phyloP scores from a whole-genome alignment of 2,888 invertebrate species.

The Sylvicola fuscatus region DNA sequence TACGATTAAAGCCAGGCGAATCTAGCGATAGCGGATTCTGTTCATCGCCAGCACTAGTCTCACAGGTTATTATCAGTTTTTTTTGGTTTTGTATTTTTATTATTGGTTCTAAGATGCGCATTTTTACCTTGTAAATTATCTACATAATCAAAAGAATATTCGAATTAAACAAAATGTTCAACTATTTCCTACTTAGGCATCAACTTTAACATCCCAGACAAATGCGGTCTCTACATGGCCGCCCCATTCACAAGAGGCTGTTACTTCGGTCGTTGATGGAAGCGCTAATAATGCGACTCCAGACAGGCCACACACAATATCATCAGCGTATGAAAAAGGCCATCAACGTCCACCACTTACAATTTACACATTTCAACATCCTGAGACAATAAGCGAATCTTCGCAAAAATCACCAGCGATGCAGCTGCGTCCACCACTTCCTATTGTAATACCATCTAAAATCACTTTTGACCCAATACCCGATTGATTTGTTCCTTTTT shows the following conservation, averaged over 20 bases:
- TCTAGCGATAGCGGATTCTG: conserved; percentile 29
- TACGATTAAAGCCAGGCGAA: conserved; percentile 33
- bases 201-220: conserved; percentile 20
- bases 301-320: conserved; percentile 83
- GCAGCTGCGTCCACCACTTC: conserved; percentile 44
- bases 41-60: conserved; percentile 27
- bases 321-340: conserved; percentile 77
- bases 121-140: too few species aligned
- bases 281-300: conserved; percentile 27
- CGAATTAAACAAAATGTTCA: conserved; percentile 2
- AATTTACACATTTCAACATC: conserved; percentile 72
- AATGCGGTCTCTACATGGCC: conserved; percentile 27
- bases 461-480: conserved; percentile 5
- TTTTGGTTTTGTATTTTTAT: conserved; percentile 25
- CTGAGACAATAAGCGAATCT: conserved; percentile 31
- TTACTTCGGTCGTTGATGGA: conserved; percentile 9
- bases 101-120: conserved; percentile 11
- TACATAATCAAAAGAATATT: too few species aligned
- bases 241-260: conserved; percentile 26
- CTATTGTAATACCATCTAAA: conserved; percentile 38
- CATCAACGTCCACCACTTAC: conserved; percentile 70
- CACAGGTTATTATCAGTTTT: conserved; percentile 21
- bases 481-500: too few species aligned
- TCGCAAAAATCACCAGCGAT: conserved; percentile 30
- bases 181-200: too few species aligned